Percentiles rank a stretch among this genome's conserved stretches.
Conservation (phyloP, 2,888 invertebrate genomes). For the Embidobia sp. region DNA sequence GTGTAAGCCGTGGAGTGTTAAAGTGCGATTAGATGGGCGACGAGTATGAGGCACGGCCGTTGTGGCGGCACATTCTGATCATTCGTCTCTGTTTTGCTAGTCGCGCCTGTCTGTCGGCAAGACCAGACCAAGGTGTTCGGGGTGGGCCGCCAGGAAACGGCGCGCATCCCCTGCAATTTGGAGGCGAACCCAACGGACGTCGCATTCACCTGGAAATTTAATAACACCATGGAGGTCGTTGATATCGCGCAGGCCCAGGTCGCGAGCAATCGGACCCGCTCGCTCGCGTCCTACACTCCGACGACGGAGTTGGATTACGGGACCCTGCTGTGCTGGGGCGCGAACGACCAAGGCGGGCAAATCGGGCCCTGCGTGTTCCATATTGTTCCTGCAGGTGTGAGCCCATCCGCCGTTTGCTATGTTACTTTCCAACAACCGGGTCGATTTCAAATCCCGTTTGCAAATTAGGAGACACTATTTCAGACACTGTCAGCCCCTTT, state of each 20-base stretch:
- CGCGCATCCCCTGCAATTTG: slow-evolving; percentile 87
- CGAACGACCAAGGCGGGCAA: slow-evolving; percentile 88
- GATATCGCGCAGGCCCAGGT: slow-evolving; percentile 86
- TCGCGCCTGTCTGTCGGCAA: slow-evolving; percentile 87
- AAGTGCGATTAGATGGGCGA: slow-evolving; percentile 48
- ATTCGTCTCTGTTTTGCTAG: slow-evolving; percentile 79
- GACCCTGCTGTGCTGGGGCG: slow-evolving; percentile 88
- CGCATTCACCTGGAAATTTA: slow-evolving; percentile 89
- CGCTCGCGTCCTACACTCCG: slow-evolving; percentile 87
- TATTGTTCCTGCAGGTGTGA: slow-evolving; percentile 87
- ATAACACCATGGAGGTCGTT: slow-evolving; percentile 87
- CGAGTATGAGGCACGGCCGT: slow-evolving; percentile 10
- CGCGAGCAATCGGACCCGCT: slow-evolving; percentile 85
- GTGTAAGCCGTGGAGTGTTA: slow-evolving; percentile 30
- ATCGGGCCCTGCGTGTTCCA: slow-evolving; percentile 88
- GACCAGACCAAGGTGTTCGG: slow-evolving; percentile 87
- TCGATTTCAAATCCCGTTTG: slow-evolving; percentile 28
- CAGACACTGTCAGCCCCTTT: background rate
- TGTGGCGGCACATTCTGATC: slow-evolving; percentile 15
- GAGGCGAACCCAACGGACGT: slow-evolving; percentile 90
- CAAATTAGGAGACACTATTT: slow-evolving; percentile 29
- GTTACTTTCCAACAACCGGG: slow-evolving; percentile 15
- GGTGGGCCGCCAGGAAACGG: slow-evolving; percentile 87
- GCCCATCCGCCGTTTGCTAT: slow-evolving; percentile 6
- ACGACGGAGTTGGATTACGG: slow-evolving; percentile 89